These are phyloP conservation scores for Pogoniulus pusillus DNA, from an alignment of 2,797 vertebrate genomes.

Conservation along the genomic window DNA sequence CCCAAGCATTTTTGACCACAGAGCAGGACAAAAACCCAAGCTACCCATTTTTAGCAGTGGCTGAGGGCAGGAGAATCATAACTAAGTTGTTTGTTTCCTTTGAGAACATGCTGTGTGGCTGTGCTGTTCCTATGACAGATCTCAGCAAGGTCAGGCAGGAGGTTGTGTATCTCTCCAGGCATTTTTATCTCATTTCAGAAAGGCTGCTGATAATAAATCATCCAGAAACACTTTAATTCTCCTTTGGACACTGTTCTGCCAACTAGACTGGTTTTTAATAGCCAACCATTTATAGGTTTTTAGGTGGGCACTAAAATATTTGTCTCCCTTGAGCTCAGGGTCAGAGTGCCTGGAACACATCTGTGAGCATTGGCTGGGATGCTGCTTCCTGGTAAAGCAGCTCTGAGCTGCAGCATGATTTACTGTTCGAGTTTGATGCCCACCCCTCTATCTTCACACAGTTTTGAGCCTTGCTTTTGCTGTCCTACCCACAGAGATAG, in stretches of 20 bases:
- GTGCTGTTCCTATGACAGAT: slow-evolving; percentile 61
- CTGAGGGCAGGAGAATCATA: slow-evolving; percentile 77
- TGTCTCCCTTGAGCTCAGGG: slow-evolving; percentile 27
- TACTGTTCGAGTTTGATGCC: not conserved
- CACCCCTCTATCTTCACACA: not conserved
- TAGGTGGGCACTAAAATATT: not conserved
- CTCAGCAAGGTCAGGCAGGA: slow-evolving; percentile 64
- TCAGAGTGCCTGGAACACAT: not conserved
- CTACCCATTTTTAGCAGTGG: slow-evolving; percentile 67
- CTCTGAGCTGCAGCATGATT: not conserved
- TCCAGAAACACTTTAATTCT: slow-evolving; percentile 14
- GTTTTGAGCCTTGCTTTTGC: not conserved
- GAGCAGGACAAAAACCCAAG: slow-evolving; percentile 69
- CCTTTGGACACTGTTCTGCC: not conserved
- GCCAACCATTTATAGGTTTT: slow-evolving; percentile 34
- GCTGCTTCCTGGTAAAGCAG: not conserved
- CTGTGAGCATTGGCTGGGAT: not conserved
- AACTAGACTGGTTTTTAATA: slow-evolving; percentile 26
- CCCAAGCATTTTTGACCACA: not conserved
- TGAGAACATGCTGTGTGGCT: slow-evolving; percentile 67
- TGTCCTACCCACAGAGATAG: not conserved
- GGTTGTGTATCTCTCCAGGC: slow-evolving; percentile 53
- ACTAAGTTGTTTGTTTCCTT: slow-evolving; percentile 70
- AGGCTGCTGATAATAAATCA: slow-evolving; percentile 37
- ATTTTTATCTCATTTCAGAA: slow-evolving; percentile 62